Evolutionary conservation across 1,140 invertebrate genomes (phyloP).

Genomic region (Micrasema minimum): DNA sequence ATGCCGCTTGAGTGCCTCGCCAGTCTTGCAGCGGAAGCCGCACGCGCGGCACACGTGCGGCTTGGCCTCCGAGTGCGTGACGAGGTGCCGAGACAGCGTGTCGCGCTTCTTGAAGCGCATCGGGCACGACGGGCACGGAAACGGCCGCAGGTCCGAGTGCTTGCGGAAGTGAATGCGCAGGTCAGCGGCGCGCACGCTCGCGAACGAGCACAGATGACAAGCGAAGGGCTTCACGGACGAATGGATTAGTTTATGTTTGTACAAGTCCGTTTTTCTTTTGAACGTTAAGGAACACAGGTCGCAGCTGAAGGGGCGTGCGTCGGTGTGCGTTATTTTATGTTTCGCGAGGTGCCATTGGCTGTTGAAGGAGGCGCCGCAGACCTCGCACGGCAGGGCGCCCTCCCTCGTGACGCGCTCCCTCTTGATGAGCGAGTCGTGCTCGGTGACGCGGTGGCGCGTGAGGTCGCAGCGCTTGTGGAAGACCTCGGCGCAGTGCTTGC

Average conservation of each 20-base stretch:
- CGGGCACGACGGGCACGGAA: slow-evolving; percentile 7
- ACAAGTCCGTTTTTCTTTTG: slow-evolving; percentile 1
- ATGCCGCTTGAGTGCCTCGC: too few species aligned
- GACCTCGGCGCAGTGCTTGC: not conserved
- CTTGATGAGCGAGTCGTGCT: slow-evolving; percentile 7
- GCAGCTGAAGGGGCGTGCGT: not conserved
- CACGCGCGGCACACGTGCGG: too few species aligned
- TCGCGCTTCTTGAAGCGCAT: slow-evolving; percentile 1
- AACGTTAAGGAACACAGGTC: not conserved
- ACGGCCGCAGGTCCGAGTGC: slow-evolving; percentile 1
- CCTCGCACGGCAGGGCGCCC: not conserved
- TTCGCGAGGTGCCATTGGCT: not conserved
- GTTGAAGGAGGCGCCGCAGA: not conserved
- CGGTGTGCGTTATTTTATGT: slow-evolving; percentile 4
- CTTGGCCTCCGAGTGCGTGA: too few species aligned
- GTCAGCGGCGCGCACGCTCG: not conserved
- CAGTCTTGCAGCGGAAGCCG: too few species aligned
- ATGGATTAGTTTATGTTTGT: slow-evolving; percentile 26
- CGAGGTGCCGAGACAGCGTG: not conserved
- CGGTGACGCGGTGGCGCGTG: slow-evolving; percentile 3
- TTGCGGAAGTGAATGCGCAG: not conserved
- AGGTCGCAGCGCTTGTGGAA: not conserved
- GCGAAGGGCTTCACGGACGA: not conserved
- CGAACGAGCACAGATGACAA: slow-evolving; percentile 3
- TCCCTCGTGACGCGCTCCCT: not conserved